Evolutionary conservation across 2,797 vertebrate genomes (phyloP).

Genomic region (Coccyzus lansbergi): DNA sequence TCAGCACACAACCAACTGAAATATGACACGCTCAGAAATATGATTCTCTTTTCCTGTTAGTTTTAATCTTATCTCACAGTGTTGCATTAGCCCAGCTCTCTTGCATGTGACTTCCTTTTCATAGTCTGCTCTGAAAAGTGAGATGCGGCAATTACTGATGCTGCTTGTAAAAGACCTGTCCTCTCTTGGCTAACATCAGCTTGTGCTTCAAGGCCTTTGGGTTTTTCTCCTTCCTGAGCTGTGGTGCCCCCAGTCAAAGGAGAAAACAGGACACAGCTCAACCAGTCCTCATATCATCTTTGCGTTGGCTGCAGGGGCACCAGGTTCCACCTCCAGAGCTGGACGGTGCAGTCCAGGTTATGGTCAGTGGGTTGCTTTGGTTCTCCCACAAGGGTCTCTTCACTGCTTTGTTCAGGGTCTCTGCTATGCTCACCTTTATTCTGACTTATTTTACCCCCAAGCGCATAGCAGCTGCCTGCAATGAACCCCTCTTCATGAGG

Average conservation of each 20-base stretch:
- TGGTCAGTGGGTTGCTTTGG: not conserved
- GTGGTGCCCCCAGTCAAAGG: not conserved
- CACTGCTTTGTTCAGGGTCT: not conserved
- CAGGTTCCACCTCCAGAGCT: not conserved
- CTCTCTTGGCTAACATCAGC: not conserved
- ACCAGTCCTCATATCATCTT: not conserved
- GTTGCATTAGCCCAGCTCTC: not conserved
- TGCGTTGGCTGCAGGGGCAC: fast-evolving
- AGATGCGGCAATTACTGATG: not conserved
- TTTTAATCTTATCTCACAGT: not conserved
- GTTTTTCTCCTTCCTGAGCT: not conserved
- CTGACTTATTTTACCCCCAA: not conserved
- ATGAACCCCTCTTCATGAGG: not conserved
- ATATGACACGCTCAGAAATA: not conserved
- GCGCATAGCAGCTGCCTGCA: not conserved
- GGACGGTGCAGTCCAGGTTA: not conserved
- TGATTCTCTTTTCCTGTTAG: not conserved
- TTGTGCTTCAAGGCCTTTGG: not conserved
- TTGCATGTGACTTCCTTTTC: not conserved
- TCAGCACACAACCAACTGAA: not conserved
- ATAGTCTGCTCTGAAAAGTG: not conserved
- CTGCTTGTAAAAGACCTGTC: not conserved
- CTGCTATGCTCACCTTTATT: not conserved
- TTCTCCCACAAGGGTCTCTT: not conserved
- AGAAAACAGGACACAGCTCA: not conserved